A percentile compares a stretch with the other conserved stretches of the same genome.
Evolutionary conservation across 2,888 invertebrate genomes (phyloP).

Genomic region (Diachrysia chrysitis): DNA sequence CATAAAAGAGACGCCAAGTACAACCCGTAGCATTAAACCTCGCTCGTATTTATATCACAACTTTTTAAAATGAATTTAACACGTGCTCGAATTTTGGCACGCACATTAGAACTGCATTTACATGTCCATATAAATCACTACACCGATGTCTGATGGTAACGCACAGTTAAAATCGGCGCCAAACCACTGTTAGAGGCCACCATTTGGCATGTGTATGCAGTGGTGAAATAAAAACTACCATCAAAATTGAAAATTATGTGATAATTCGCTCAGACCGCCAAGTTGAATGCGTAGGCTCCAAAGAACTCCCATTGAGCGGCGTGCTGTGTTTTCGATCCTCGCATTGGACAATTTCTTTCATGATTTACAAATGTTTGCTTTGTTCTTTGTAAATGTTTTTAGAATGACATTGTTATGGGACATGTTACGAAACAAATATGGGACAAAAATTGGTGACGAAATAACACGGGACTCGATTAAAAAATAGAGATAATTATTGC

Average conservation of each 20-base stretch:
- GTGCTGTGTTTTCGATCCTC: too few species aligned
- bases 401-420: too few species aligned
- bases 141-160: constrained; percentile 21
- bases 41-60: background rate
- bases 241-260: constrained; percentile 19
- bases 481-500: too few species aligned
- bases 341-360: too few species aligned
- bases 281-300: background rate
- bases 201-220: constrained; percentile 45
- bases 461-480: too few species aligned
- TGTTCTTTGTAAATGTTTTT: too few species aligned
- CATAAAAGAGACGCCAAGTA: too few species aligned
- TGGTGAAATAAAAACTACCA: constrained; percentile 34
- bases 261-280: background rate
- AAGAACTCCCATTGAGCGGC: too few species aligned
- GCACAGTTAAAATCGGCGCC: constrained; percentile 38
- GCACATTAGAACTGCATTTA: constrained; percentile 40
- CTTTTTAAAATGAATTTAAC: background rate
- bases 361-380: too few species aligned
- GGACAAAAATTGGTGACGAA: too few species aligned
- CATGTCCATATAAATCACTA: constrained; percentile 41
- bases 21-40: background rate
- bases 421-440: too few species aligned
- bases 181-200: constrained; percentile 46
- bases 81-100: constrained; percentile 42